phyloP scores from a whole-genome alignment of 1,140 invertebrate genomes.

The Brachionus rotundiformis region DNA sequence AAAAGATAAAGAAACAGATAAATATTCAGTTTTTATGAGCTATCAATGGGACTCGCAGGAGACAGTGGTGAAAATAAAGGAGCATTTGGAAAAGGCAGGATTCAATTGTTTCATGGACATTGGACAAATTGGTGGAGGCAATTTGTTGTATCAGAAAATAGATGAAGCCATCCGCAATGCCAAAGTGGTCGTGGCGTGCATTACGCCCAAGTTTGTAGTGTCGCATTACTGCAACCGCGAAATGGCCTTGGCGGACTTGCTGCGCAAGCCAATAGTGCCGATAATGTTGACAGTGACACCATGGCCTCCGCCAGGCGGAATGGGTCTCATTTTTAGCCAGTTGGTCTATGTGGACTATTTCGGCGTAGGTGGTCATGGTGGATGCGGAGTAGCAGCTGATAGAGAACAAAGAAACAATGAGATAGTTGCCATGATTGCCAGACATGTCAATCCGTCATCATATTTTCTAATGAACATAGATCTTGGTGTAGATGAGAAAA shows the following conservation, averaged over 20 bases:
- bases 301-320: slow-evolving; percentile 66
- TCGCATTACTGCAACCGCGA: slow-evolving; percentile 65
- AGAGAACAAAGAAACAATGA: slow-evolving; percentile 63
- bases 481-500: slow-evolving; percentile 16
- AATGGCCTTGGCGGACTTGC: slow-evolving; percentile 64
- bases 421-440: slow-evolving; percentile 56
- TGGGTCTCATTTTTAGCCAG: slow-evolving; percentile 64
- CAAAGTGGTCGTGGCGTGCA: slow-evolving; percentile 62
- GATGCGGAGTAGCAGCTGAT: slow-evolving; percentile 64
- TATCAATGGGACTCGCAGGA: slow-evolving; percentile 66
- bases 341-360: slow-evolving; percentile 63
- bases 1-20: slow-evolving; percentile 60
- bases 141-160: slow-evolving; percentile 64
- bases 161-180: slow-evolving; percentile 63
- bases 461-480: slow-evolving; percentile 51
- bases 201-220: slow-evolving; percentile 64
- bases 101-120: slow-evolving; percentile 67
- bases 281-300: slow-evolving; percentile 62
- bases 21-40: slow-evolving; percentile 65
- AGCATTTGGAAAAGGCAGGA: slow-evolving; percentile 62
- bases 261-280: slow-evolving; percentile 65
- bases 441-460: slow-evolving; percentile 46
- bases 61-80: slow-evolving; percentile 58
- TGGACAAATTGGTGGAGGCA: slow-evolving; percentile 65
- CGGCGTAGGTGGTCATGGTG: slow-evolving; percentile 66